Conservation (phyloP, 1,140 invertebrate species). For the Scaptomyza graminum region DNA sequence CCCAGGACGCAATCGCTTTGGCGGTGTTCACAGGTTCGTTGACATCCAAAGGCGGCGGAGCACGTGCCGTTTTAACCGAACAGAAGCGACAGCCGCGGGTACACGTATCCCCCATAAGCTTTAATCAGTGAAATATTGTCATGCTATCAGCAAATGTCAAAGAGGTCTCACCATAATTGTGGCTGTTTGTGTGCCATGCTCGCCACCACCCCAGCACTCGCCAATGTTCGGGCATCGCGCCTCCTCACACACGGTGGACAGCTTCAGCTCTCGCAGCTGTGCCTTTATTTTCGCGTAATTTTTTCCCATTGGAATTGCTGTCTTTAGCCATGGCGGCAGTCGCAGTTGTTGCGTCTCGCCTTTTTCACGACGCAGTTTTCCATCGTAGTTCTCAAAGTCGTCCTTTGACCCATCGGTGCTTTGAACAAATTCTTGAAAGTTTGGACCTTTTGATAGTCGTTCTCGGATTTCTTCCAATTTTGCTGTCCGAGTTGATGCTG, state of each 20-base stretch:
- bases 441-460: slow-evolving; percentile 87
- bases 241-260: slow-evolving; percentile 99
- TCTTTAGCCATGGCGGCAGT: slow-evolving; percentile 98
- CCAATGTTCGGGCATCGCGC: slow-evolving; percentile 99
- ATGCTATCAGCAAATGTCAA: slow-evolving; percentile 56
- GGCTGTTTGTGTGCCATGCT: slow-evolving; percentile 93
- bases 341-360: slow-evolving; percentile 92
- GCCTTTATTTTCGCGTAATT: slow-evolving; percentile 94
- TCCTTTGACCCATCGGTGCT: slow-evolving; percentile 84
- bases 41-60: slow-evolving; percentile 95
- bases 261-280: slow-evolving; percentile 93
- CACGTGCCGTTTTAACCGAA: slow-evolving; percentile 97
- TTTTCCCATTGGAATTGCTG: slow-evolving; percentile 94
- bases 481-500: slow-evolving; percentile 61
- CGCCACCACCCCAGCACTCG: slow-evolving; percentile 99
- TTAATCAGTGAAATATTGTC: slow-evolving; percentile 60
- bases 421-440: slow-evolving; percentile 87
- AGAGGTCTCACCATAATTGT: slow-evolving; percentile 91
- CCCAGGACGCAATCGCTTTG: slow-evolving; percentile 95
- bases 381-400: slow-evolving; percentile 88
- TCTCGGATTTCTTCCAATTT: slow-evolving; percentile 85
- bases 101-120: slow-evolving; percentile 96
- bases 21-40: slow-evolving; percentile 97
- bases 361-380: slow-evolving; percentile 93
- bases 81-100: slow-evolving; percentile 98